Conservation (phyloP, 1,140 invertebrate species). For the Notospermus geniculatus region DNA sequence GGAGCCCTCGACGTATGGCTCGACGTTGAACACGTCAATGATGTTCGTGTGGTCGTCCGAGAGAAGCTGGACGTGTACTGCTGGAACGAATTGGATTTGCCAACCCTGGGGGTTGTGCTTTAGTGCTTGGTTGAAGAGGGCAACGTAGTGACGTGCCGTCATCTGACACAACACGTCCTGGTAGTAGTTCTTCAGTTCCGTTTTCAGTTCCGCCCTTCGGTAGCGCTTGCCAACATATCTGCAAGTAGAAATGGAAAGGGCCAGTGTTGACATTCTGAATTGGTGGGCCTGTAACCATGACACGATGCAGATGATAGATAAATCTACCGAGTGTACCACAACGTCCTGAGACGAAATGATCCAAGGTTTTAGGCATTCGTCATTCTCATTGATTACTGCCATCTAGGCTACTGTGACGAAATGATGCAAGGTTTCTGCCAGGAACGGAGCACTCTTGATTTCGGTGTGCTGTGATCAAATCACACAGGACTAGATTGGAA, state of each 20-base stretch:
- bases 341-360: background rate
- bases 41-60: slow-evolving; percentile 13
- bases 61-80: slow-evolving; percentile 20
- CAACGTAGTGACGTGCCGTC: slow-evolving; percentile 22
- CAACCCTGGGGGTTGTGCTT: slow-evolving; percentile 16
- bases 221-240: slow-evolving; percentile 29
- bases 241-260: slow-evolving; percentile 3
- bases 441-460: too few relatives aligned
- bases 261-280: too few relatives aligned
- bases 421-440: too few relatives aligned
- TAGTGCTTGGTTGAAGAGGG: slow-evolving; percentile 23
- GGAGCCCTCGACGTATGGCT: slow-evolving; percentile 24
- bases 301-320: background rate
- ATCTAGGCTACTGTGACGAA: too few relatives aligned
- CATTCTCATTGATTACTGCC: too few relatives aligned
- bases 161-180: slow-evolving; percentile 25
- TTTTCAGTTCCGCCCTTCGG: slow-evolving; percentile 16
- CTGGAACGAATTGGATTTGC: slow-evolving; percentile 20
- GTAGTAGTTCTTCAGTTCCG: slow-evolving; percentile 15
- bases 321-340: background rate
- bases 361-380: background rate
- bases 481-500: too few relatives aligned
- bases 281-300: background rate
- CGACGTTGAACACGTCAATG: slow-evolving; percentile 25
- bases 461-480: too few relatives aligned